These are phyloP conservation scores for Sesamia nonagrioides DNA, from an alignment of 1,140 invertebrate genomes.

Conservation along the genomic window DNA sequence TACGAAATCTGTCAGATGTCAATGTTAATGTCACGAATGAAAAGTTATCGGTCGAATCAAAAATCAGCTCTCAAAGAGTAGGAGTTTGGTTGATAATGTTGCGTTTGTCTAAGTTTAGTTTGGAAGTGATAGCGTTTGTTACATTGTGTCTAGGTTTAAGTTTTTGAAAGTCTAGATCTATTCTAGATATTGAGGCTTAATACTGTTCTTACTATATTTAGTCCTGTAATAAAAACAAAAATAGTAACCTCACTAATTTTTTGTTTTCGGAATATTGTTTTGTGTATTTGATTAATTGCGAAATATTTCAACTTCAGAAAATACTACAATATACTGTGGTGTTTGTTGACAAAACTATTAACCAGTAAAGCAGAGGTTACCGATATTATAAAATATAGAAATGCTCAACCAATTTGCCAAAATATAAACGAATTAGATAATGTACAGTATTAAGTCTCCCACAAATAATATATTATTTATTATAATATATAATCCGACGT, in stretches of 20 bases:
- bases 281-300: too few species aligned
- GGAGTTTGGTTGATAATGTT: neutral
- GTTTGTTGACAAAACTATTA: neutral
- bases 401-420: constrained; percentile 23
- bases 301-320: too few species aligned
- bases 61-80: neutral
- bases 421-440: constrained; percentile 14
- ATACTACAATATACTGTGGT: too few species aligned
- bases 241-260: neutral
- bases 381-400: neutral
- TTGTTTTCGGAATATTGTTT: too few species aligned
- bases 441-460: constrained; percentile 10
- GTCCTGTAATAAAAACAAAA: neutral
- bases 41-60: too few species aligned
- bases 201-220: neutral
- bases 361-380: neutral
- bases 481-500: constrained; percentile 7
- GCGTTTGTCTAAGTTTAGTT: neutral
- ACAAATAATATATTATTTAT: neutral
- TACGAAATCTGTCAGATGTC: too few species aligned
- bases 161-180: constrained; percentile 15
- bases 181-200: constrained; percentile 5
- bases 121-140: constrained; percentile 46
- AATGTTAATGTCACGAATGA: too few species aligned
- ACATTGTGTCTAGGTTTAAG: constrained; percentile 30